These are phyloP conservation scores for Sesamia inferens DNA, from an alignment of 2,888 invertebrate species.

Conservation along the genomic window DNA sequence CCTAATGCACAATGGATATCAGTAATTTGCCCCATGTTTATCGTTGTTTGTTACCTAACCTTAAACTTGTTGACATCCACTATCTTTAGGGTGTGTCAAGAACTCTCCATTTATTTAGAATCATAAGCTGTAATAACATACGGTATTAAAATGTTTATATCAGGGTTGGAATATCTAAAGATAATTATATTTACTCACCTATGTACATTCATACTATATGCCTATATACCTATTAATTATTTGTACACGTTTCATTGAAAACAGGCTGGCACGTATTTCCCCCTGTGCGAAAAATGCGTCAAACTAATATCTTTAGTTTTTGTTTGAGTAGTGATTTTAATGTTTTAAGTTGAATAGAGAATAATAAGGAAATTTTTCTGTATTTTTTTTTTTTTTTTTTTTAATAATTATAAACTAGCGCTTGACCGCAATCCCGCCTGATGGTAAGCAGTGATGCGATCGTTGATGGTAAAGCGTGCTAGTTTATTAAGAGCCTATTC, in stretches of 20 bases:
- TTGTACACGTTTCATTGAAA: not conserved
- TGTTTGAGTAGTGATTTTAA: not conserved
- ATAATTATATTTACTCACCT: constrained; percentile 39
- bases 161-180: constrained; percentile 34
- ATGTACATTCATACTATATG: not conserved
- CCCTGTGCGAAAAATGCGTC: constrained; percentile 14
- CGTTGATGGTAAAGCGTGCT: too few species aligned
- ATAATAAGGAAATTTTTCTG: not conserved
- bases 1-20: constrained; percentile 41
- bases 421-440: too few species aligned
- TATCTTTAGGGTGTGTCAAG: constrained; percentile 68
- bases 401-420: too few species aligned
- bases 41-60: constrained; percentile 61
- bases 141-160: constrained; percentile 47
- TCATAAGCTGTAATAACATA: constrained; percentile 43
- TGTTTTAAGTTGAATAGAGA: not conserved
- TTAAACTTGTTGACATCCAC: constrained; percentile 69
- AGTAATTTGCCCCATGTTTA: constrained; percentile 47
- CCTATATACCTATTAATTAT: not conserved
- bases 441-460: too few species aligned
- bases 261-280: constrained; percentile 40
- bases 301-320: not conserved
- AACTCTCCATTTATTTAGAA: constrained; percentile 49
- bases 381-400: too few species aligned
- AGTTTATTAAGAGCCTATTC: too few species aligned